Evolutionary conservation across 2,113 vertebrate genomes (phyloP).

Genomic region (Gnathonemus longibarbis): DNA sequence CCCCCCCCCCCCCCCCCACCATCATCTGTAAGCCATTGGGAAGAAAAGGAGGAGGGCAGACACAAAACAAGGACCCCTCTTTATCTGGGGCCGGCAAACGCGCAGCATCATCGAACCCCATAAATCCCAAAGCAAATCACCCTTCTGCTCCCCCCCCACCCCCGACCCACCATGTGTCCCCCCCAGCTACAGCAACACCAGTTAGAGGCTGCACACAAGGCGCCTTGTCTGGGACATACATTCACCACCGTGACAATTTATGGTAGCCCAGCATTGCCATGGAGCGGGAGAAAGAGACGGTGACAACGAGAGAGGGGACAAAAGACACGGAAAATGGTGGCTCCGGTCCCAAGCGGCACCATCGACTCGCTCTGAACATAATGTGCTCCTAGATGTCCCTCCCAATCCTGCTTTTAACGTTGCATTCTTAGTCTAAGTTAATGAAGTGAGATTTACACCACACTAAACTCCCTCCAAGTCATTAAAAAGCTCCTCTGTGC

Average conservation of each 20-base stretch:
- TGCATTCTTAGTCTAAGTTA: conserved; percentile 26
- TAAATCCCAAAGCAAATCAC: conserved; percentile 49
- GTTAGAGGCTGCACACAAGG: conserved; percentile 36
- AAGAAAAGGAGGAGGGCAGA: conserved; percentile 30
- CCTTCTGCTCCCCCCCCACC: conserved; percentile 30
- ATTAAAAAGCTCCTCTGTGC: conserved; percentile 23
- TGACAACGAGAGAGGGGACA: conserved; percentile 25
- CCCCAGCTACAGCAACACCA: neutral
- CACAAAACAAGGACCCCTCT: conserved; percentile 62
- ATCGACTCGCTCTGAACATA: neutral
- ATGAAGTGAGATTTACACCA: conserved; percentile 28
- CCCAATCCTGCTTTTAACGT: conserved; percentile 21
- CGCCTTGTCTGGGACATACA: conserved; percentile 44
- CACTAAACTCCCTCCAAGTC: conserved; percentile 25
- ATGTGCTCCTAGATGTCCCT: neutral
- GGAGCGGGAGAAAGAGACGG: conserved; percentile 21
- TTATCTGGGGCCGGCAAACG: conserved; percentile 55
- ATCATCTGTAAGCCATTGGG: conserved; percentile 37
- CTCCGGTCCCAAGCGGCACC: neutral
- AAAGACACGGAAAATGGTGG: conserved; percentile 9
- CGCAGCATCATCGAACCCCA: conserved; percentile 48
- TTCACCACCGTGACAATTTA: conserved; percentile 42
- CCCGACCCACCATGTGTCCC: conserved; percentile 19
- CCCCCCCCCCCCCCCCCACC: neutral
- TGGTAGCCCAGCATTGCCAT: conserved; percentile 28